Base-by-base conservation (phyloP, 2,113 vertebrate species). In the Corythornis madagascariensis region DNA sequence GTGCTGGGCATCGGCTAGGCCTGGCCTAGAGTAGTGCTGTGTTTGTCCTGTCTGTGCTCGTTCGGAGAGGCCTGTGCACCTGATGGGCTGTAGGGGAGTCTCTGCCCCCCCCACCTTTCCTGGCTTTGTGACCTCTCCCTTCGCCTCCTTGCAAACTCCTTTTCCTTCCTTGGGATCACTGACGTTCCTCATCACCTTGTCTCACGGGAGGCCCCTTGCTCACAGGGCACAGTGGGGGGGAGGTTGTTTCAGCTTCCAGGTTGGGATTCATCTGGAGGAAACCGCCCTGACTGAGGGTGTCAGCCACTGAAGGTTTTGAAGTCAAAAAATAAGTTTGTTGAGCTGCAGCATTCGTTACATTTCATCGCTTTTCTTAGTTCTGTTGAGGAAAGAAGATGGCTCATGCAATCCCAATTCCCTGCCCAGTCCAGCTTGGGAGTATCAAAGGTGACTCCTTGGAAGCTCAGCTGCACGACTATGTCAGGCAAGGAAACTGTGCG, bases 381-480 rank as follows among this genome's bases (percentile, higher is more conserved):
- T 25, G 6, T 8, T 38, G 29, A 76, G 63, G 77, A 56, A 48
- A 40, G 75, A 80, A 86, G 89, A 98, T 98, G 98, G 96, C 98
- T 86, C 88, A 92, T 11, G 43, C 83, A 10, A 17, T 96, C 43
- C 93, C 96, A 14, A 29, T 98, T 8, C 98, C 98, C 31, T 98
- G 98, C 91, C 98, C 98, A 1, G 97, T 98, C 59, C 95, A 89
- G 50, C 84, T 98, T 78, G 98, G 98, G 52, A 92, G 60, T 16
- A 25, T 98, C 10, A 98, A 80, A 87, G 94, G 89, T 47, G 98
- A 97, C 67, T 97, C 98, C 1, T 56, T 91, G 35, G 97, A 97
- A 52, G 98, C 97, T 61, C 88, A 98, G 6, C 96, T 99, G 53
- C 98, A 99, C 29, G 96, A 96, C 4, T 98, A 95, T 85, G 97